Conservation (phyloP, 2,797 vertebrate genomes). For the Cirrhinus molitorella region DNA sequence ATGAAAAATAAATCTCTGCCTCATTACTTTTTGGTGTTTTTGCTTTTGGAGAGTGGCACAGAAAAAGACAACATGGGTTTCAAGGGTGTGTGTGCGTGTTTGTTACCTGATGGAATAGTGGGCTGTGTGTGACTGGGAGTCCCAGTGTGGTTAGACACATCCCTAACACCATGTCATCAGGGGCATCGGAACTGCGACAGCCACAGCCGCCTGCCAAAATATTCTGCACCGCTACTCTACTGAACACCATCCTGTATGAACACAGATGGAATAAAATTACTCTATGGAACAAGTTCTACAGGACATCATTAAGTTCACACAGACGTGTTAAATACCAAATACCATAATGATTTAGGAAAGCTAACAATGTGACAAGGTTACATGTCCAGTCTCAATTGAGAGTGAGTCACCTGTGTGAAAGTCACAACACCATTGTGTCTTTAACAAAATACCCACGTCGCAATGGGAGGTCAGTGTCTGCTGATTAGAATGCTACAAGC, state of each 20-base stretch:
- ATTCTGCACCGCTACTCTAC: constrained; percentile 81
- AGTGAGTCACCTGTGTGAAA: neutral
- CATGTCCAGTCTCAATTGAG: neutral
- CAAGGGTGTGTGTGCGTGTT: constrained; percentile 16
- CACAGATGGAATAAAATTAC: neutral
- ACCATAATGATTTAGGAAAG: neutral
- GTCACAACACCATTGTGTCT: neutral
- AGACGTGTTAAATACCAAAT: too few relatives aligned
- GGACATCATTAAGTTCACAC: neutral
- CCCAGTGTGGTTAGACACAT: constrained; percentile 88
- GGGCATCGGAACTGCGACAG: constrained; percentile 89
- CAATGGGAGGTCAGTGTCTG: neutral
- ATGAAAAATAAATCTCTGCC: neutral
- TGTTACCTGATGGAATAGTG: constrained; percentile 93
- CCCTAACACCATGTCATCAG: constrained; percentile 95
- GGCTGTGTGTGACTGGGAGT: constrained; percentile 88
- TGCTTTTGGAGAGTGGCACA: neutral
- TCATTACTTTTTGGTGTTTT: neutral
- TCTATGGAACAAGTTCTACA: neutral
- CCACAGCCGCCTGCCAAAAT: constrained; percentile 85
- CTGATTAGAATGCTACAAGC: neutral
- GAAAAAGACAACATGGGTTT: neutral
- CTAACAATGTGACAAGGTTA: neutral
- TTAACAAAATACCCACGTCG: neutral
- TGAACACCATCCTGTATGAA: constrained; percentile 89